phyloP scores from a whole-genome alignment of 2,797 vertebrate genomes.

The Falco naumanni region DNA sequence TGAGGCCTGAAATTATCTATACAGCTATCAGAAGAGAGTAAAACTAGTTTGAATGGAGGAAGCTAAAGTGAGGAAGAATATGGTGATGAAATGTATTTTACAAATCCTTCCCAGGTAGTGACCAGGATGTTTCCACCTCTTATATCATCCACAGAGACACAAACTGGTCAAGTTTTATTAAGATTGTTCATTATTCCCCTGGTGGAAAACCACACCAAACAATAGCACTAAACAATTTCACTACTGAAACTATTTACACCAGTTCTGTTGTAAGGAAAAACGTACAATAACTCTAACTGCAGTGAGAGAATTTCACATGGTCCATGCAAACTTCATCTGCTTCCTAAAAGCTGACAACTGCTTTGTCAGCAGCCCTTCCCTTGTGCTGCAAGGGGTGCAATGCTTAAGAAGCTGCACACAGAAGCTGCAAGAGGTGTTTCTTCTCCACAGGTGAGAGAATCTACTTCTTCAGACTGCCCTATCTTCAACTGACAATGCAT shows the following conservation, averaged over 20 bases:
- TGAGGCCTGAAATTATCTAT: not conserved
- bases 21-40: not conserved
- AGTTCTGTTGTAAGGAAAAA: not conserved
- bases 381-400: not conserved
- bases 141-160: not conserved
- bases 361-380: conserved; percentile 10
- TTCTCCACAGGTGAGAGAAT: not conserved
- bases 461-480: not conserved
- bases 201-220: not conserved
- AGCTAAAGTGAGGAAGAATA: not conserved
- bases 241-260: not conserved
- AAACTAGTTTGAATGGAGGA: not conserved
- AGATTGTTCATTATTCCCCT: not conserved
- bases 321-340: not conserved
- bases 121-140: not conserved
- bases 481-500: not conserved
- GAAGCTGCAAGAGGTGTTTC: not conserved
- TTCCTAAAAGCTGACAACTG: not conserved
- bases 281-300: not conserved
- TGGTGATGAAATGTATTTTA: not conserved
- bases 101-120: not conserved
- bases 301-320: not conserved
- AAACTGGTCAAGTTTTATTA: not conserved
- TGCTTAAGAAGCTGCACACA: not conserved
- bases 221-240: not conserved